Conservation (phyloP, 2,888 invertebrate species). For the Actias luna region DNA sequence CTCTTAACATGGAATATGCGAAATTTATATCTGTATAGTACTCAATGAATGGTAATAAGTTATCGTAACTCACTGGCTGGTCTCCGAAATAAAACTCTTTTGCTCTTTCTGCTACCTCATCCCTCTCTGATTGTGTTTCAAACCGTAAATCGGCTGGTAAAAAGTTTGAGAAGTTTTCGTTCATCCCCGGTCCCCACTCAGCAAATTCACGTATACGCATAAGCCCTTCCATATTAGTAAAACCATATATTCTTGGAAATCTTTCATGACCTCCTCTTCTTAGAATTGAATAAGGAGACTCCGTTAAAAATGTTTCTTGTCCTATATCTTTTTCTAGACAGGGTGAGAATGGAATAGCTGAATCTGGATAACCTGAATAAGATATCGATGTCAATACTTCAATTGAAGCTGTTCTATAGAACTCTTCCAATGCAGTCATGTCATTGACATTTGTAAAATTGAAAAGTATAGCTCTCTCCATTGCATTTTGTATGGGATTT, state of each 20-base stretch:
- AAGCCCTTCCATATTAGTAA: conserved; percentile 45
- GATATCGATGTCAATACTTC: conserved; percentile 16
- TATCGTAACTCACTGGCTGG: conserved; percentile 28
- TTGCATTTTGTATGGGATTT: conserved; percentile 44
- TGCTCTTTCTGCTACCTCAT: conserved; percentile 32
- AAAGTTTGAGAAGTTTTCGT: conserved; percentile 44
- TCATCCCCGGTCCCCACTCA: conserved; percentile 37
- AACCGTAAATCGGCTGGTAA: conserved; percentile 47
- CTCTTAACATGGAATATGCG: conserved; percentile 38
- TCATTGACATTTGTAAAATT: conserved; percentile 38
- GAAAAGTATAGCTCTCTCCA: conserved; percentile 34
- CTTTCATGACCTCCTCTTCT: conserved; percentile 25
- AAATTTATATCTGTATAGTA: conserved; percentile 56
- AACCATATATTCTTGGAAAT: conserved; percentile 39
- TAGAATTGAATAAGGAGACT: conserved; percentile 33
- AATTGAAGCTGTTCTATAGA: conserved; percentile 38
- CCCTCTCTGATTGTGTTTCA: conserved; percentile 33
- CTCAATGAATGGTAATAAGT: conserved; percentile 31
- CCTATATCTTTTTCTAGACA: conserved; percentile 36
- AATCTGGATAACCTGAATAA: not conserved
- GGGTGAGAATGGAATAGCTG: conserved; percentile 26
- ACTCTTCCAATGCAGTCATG: conserved; percentile 39
- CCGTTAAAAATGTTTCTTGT: conserved; percentile 33
- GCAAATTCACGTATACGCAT: conserved; percentile 29
- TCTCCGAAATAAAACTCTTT: conserved; percentile 52